phyloP scores from a whole-genome alignment of 1,140 invertebrate genomes.

The Nilaparvata lugens region DNA sequence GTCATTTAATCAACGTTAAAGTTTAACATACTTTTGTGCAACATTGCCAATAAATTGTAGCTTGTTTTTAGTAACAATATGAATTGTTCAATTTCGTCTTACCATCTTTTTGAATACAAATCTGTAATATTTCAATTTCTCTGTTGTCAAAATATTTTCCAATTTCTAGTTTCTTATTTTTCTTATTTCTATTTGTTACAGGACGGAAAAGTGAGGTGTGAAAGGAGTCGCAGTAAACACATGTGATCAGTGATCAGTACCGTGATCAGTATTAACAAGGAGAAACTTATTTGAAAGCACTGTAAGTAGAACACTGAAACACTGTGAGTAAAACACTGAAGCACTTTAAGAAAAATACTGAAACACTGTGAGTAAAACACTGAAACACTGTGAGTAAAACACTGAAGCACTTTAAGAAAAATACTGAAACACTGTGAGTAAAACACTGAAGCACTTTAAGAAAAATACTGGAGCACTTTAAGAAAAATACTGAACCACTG shows the following conservation, averaged over 20 bases:
- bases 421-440: no score
- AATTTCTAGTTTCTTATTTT: constrained; percentile 17
- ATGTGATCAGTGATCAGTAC: not conserved
- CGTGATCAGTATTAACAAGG: not conserved
- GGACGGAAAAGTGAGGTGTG: constrained; percentile 70
- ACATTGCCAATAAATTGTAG: constrained; percentile 1
- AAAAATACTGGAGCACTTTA: not conserved
- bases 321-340: not conserved
- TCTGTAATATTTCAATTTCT: not conserved
- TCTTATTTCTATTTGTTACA: constrained; percentile 39
- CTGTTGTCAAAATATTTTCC: constrained; percentile 1
- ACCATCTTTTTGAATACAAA: not conserved
- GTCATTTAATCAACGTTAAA: not conserved
- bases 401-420: no score
- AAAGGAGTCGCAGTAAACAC: constrained; percentile 46
- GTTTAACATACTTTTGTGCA: not conserved
- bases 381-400: no score
- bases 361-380: not conserved
- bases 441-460: no score
- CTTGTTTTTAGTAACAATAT: not conserved
- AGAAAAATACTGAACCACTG: no score
- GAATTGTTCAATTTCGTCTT: not conserved
- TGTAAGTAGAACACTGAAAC: not conserved
- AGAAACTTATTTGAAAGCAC: not conserved
- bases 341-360: not conserved